Conservation (phyloP, 1,140 invertebrate species). For the Drosophila obscura region DNA sequence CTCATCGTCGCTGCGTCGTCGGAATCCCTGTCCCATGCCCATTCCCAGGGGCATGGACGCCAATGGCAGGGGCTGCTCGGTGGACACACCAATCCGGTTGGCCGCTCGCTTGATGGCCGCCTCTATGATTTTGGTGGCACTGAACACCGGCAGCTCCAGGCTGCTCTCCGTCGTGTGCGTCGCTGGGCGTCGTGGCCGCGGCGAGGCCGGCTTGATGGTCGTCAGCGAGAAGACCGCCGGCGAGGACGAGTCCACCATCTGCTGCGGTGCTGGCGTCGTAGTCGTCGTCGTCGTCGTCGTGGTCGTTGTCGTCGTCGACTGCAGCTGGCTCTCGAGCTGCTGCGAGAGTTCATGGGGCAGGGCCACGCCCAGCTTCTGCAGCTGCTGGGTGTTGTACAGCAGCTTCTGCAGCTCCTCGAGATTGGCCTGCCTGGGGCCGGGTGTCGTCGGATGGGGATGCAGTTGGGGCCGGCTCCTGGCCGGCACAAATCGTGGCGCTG, state of each 20-base stretch:
- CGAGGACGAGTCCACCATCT: constrained; percentile 61
- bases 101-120: constrained; percentile 78
- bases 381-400: constrained; percentile 76
- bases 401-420: constrained; percentile 75
- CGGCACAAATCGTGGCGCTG: constrained; percentile 10
- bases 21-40: constrained; percentile 49
- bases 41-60: constrained; percentile 28
- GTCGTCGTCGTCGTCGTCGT: constrained; percentile 12
- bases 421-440: constrained; percentile 38
- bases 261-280: constrained; percentile 30
- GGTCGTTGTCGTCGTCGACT: constrained; percentile 31
- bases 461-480: background rate
- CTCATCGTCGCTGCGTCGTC: constrained; percentile 63
- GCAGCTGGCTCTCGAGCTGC: constrained; percentile 70
- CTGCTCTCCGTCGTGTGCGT: constrained; percentile 66
- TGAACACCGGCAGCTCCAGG: constrained; percentile 72
- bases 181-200: constrained; percentile 25
- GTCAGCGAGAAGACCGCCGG: constrained; percentile 78
- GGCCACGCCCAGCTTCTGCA: constrained; percentile 84
- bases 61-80: constrained; percentile 50
- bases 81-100: constrained; percentile 75
- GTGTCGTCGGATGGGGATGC: background rate
- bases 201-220: constrained; percentile 56
- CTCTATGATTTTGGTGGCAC: constrained; percentile 80
- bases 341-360: constrained; percentile 74